phyloP scores from a whole-genome alignment of 1,140 invertebrate species.

The Choristoneura fumiferana region DNA sequence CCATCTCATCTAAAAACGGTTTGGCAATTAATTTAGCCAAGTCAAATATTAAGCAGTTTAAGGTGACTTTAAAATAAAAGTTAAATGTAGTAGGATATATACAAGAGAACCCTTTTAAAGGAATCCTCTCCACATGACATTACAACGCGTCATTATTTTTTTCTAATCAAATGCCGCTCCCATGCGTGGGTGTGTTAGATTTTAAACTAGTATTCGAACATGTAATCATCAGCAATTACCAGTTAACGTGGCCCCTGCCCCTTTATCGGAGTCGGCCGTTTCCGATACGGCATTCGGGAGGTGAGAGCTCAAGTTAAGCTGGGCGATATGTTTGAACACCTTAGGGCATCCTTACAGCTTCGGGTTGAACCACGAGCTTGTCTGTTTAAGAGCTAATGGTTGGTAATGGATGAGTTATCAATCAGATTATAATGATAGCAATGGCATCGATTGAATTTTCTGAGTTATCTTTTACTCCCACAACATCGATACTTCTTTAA shows the following conservation, averaged over 20 bases:
- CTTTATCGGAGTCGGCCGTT: background rate
- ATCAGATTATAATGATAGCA: background rate
- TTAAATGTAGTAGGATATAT: too few species aligned
- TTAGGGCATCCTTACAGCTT: slow-evolving; percentile 16
- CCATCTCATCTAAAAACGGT: too few species aligned
- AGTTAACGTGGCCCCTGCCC: slow-evolving; percentile 18
- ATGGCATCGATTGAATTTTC: too few species aligned
- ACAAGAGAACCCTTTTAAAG: background rate
- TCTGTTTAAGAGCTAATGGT: slow-evolving; percentile 26
- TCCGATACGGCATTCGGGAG: slow-evolving; percentile 2
- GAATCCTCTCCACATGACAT: background rate
- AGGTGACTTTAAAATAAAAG: too few species aligned
- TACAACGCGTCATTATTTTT: slow-evolving; percentile 9
- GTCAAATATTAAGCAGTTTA: too few species aligned
- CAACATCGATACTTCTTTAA: too few species aligned
- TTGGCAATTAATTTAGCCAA: too few species aligned
- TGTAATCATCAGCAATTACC: slow-evolving; percentile 24
- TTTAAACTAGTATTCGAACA: slow-evolving; percentile 21
- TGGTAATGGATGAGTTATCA: slow-evolving; percentile 21
- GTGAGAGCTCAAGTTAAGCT: slow-evolving; percentile 4
- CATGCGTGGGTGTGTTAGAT: slow-evolving; percentile 21
- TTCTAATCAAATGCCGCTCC: slow-evolving; percentile 21
- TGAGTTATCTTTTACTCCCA: too few species aligned
- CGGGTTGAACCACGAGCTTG: slow-evolving; percentile 16
- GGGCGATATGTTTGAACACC: slow-evolving; percentile 24